Conservation (phyloP, 2,888 invertebrate species). For the Ochropleura plecta region DNA sequence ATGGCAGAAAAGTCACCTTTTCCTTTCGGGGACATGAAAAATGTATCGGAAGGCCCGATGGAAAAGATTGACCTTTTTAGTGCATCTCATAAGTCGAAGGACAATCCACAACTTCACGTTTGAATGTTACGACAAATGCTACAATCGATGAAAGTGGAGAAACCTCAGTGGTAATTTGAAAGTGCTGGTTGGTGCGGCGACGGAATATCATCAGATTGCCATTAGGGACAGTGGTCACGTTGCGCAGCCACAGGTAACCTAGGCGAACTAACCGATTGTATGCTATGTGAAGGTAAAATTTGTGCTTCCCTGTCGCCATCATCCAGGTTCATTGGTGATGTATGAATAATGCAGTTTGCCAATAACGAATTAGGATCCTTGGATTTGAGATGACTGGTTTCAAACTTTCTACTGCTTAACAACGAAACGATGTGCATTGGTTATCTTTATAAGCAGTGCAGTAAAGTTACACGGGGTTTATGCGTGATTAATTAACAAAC, state of each 20-base stretch:
- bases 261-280: background rate
- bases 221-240: conserved; percentile 28
- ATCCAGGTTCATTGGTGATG: background rate
- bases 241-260: background rate
- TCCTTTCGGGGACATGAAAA: background rate
- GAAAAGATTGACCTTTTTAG: background rate
- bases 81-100: conserved; percentile 1
- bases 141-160: conserved; percentile 53
- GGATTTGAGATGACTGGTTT: background rate
- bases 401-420: background rate
- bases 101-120: background rate
- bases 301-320: background rate
- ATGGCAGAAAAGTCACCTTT: background rate
- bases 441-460: conserved; percentile 1
- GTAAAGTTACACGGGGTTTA: conserved; percentile 11
- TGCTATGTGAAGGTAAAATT: background rate
- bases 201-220: conserved; percentile 37
- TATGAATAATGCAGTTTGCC: background rate
- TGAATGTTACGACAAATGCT: background rate
- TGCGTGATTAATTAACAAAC: conserved; percentile 25
- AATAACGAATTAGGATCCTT: background rate
- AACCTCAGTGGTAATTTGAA: conserved; percentile 52
- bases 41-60: background rate
- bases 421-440: background rate
- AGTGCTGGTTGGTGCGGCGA: conserved; percentile 44